Base-by-base conservation (phyloP, 2,797 vertebrate species). In the Zalophus californianus region DNA sequence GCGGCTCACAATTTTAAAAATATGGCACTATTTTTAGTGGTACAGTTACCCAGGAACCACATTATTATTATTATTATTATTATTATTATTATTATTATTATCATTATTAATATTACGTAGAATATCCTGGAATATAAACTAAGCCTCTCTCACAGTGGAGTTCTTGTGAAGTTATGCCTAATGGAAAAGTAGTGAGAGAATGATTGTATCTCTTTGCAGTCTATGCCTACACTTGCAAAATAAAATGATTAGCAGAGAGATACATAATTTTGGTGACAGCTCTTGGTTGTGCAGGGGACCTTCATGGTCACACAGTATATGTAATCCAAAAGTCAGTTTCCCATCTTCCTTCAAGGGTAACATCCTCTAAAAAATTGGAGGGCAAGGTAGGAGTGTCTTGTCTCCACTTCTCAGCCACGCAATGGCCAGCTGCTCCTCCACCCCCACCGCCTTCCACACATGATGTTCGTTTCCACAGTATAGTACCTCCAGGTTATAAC, bases 71-170 rank as follows among this genome's bases (percentile, higher is more conserved):
- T 92, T 44, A 44, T 44, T 44, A 44, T 44, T n/a, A n/a, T 35
- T 35, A 35, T 35, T 44, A 44, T 44, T 44, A 44, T 44, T n/a
- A n/a, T 35, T 35, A 35, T 35, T 35, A 91, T 68, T 96, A 35
- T 56, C 98, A 94, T 97, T 29, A 0, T 92, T 44, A 44, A 9
- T 44, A 44, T 44, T 44, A 44, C 2, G 88, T 90, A 90, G 97
- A 97, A 86, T 98, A 77, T 89, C 85, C 84, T 97, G 52, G 94
- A 97, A 97, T 96, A 96, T 95, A 96, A 97, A 72, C 79, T 21
- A 77, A 94, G 25, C 20, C 97, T 52, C 5, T 90, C 83, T 70
- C 72, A 95, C 72, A 94, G 35, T 75, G 2, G 18, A 93, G 35
- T 62, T 90, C 66, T 84, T 97, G 96, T 94, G 79, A 98, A 98